phyloP scores from a whole-genome alignment of 1,140 invertebrate genomes.

The Aricia agestis region DNA sequence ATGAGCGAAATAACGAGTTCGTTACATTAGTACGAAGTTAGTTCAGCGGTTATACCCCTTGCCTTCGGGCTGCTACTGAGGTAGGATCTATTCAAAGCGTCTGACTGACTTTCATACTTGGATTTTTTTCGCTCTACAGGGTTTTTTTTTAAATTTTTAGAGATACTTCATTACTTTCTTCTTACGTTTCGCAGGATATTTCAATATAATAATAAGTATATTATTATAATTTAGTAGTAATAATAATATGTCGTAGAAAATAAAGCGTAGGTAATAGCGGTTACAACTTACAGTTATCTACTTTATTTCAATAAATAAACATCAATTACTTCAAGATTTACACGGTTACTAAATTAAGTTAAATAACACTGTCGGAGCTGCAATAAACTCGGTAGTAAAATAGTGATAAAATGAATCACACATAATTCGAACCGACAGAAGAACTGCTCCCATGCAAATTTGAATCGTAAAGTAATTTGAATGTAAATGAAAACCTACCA shows the following conservation, averaged over 20 bases:
- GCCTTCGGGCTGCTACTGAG: constrained; percentile 48
- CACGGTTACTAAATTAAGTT: not conserved
- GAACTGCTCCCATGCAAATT: not conserved
- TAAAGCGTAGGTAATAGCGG: too few species aligned
- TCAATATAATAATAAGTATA: too few species aligned
- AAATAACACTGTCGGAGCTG: constrained; percentile 8
- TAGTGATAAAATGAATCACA: constrained; percentile 6
- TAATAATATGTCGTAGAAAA: too few species aligned
- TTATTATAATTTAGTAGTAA: too few species aligned
- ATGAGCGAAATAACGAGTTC: constrained; percentile 23
- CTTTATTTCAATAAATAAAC: not conserved
- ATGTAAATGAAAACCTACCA: constrained; percentile 1
- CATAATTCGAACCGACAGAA: not conserved
- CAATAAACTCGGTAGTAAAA: not conserved
- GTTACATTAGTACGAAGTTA: constrained; percentile 33
- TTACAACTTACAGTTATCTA: too few species aligned
- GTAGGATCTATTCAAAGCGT: constrained; percentile 54
- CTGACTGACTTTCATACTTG: constrained; percentile 25
- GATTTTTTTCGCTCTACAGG: not conserved
- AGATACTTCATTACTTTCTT: not conserved
- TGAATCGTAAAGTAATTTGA: not conserved
- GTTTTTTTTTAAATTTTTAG: not conserved
- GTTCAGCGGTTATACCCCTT: constrained; percentile 49
- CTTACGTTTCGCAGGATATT: not conserved
- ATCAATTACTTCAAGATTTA: not conserved